Base-by-base conservation (phyloP, 1,140 invertebrate genomes). In the Leptonema lineaticorne region DNA sequence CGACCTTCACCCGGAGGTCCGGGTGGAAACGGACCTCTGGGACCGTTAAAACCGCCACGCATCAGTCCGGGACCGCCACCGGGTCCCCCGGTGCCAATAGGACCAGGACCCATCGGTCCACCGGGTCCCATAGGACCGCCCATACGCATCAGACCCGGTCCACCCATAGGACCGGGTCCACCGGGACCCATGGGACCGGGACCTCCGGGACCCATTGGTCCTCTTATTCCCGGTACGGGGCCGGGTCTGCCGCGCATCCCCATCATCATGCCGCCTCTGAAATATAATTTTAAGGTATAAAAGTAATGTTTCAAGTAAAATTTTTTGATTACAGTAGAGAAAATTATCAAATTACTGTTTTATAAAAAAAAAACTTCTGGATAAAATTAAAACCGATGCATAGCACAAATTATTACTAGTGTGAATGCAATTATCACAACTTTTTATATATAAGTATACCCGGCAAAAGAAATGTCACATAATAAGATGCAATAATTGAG, bases 11-110 rank as follows among this genome's bases (percentile, higher is more conserved):
- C n/a, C 0, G 59, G 64, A 26, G 53, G 69, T n/a, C 50, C 29
- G n/a, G 58, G 41, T 60, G 66, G 57, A 41, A 63, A 59, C 29
- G 46, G 30, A 46, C 63, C 62, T 30, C 60, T 58, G n/a, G 64
- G 62, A 46, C 37, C 56, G 27, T 50, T 46, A 28, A 28, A 63
- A 48, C 26, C 62, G 48, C 30, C 62, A n/a, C 53, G 26, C 69
- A 65, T 26, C 37, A 33, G 50, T 26, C 56, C 41, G 1, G 59
- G 69, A 26, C 63, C 68, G 20, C 66, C 68, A 11, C 67, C 65
- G 24, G 22, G 64, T 2, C 41, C 53, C 4, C 53, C 53, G 6
- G 18, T 27, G n/a, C 59, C 59, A 33, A 62, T 62, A 1, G 62
- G 62, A 8, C 62, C 59, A 22, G 58, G 58, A 3, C 58, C 58